phyloP scores from a whole-genome alignment of 2,113 vertebrate species.

The Tinamus guttatus region DNA sequence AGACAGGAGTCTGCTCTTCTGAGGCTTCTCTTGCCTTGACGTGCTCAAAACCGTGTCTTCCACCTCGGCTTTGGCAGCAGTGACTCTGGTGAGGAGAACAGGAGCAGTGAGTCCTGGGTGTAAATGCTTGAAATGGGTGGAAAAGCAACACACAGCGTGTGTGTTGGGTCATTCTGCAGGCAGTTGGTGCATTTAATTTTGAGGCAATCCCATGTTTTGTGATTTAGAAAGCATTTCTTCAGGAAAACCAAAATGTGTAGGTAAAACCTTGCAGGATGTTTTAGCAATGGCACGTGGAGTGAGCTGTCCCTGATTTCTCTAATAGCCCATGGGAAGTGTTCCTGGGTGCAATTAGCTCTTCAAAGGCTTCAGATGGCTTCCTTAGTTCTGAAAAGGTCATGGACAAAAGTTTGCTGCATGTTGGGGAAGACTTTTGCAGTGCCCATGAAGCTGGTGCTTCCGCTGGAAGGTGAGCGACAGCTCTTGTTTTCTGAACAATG shows the following conservation, averaged over 20 bases:
- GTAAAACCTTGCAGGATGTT: background rate
- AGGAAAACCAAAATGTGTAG: background rate
- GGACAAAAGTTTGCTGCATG: rapidly evolving
- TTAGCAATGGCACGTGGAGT: rapidly evolving
- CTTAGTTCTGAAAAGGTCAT: background rate
- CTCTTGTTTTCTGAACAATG: background rate
- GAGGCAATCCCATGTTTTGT: background rate
- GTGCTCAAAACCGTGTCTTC: background rate
- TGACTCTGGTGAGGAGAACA: background rate
- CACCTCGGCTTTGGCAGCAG: rapidly evolving
- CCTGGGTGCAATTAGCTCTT: background rate
- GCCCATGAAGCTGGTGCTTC: background rate
- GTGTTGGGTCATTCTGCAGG: background rate
- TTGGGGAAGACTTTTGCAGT: background rate
- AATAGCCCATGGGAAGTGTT: background rate
- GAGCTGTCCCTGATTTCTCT: background rate
- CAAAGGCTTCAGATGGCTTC: background rate
- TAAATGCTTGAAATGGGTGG: background rate
- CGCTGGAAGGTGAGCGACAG: background rate
- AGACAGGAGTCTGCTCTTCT: rapidly evolving
- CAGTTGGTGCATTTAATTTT: rapidly evolving
- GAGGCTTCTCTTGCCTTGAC: rapidly evolving
- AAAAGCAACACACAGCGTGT: background rate
- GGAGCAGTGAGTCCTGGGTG: rapidly evolving
- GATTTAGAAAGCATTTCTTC: background rate